Evolutionary conservation across 2,113 vertebrate species (phyloP), one percentile per base, ranked within the genome.

Genomic region (Verasper variegatus): DNA sequence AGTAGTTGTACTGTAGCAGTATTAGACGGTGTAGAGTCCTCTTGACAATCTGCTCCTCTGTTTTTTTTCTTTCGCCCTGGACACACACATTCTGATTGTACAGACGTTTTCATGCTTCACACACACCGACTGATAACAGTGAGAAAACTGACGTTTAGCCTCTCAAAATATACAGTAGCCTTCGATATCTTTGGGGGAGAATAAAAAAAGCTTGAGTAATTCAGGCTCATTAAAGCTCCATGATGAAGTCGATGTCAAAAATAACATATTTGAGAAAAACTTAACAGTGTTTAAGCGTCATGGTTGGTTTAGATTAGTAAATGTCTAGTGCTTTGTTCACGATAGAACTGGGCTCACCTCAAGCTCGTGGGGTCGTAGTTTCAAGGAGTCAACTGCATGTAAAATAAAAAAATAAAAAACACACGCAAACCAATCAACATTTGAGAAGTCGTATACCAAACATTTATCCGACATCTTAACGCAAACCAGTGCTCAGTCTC

Each of bases 261-360:
- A 87, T 79, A 89, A 68, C 79, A 68, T 76, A 81, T 84, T 82
- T 81, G 76, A 87, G 86, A 87, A 88, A 74, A 72, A 77, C 31
- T 31, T 31, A 31, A 31, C 80, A 72, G 78, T 89, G 88, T 91
- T 90, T 86, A 79, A 81, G 71, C 77, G 76, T 90, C 81, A 87
- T 82, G 74, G 81, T 87, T 90, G 85, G 85, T 84, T 81, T 91
- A 92, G 92, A 89, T 81, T 92, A 93, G 84, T 92, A 65, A 65
- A 76, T 83, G 88, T 91, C 80, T 92, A 89, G 89, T 80, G 83
- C 85, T 86, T 88, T 71, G 86, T 85, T 84, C 74, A 90, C 81
- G 70, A 83, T 89, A 89, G 88, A 83, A 81, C 78, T 76, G 82
- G 80, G 86, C 79, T 86, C 82, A 75, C 76, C 76, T 87, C 89